phyloP scores from a whole-genome alignment of 2,888 invertebrate species.

The Trachelus tabidus region DNA sequence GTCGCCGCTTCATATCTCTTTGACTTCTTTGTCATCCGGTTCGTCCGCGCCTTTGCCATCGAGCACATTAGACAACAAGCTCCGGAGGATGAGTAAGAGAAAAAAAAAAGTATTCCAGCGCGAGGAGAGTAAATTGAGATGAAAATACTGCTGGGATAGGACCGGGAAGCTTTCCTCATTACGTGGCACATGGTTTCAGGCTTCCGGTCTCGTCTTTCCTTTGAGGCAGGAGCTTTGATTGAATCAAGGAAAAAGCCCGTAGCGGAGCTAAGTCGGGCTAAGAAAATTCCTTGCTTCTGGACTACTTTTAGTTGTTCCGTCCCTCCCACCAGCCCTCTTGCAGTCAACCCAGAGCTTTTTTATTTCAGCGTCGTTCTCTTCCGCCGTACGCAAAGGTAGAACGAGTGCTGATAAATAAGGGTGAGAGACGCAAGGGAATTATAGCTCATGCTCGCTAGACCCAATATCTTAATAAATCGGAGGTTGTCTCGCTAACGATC shows the following conservation, averaged over 20 bases:
- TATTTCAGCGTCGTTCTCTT: neutral
- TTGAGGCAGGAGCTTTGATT: slow-evolving; percentile 53
- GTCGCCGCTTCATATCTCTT: neutral
- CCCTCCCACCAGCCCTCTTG: slow-evolving; percentile 13
- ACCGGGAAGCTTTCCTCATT: slow-evolving; percentile 53
- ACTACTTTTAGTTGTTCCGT: slow-evolving; percentile 49
- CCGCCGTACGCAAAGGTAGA: neutral
- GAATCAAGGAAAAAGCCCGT: slow-evolving; percentile 47
- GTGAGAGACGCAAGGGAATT: neutral
- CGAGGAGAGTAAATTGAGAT: slow-evolving; percentile 10
- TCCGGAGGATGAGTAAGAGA: slow-evolving; percentile 10
- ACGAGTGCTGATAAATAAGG: neutral
- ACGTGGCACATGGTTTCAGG: slow-evolving; percentile 43
- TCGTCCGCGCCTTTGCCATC: neutral
- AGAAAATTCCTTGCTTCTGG: slow-evolving; percentile 42
- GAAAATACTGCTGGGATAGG: slow-evolving; percentile 10
- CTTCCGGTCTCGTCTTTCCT: slow-evolving; percentile 52
- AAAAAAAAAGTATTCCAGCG: slow-evolving; percentile 8
- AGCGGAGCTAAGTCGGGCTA: slow-evolving; percentile 29
- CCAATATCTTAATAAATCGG: neutral
- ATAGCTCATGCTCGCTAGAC: neutral
- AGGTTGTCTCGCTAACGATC: neutral
- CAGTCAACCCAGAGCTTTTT: neutral
- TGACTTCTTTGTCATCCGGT: slow-evolving; percentile 5
- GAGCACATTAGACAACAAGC: neutral